phyloP scores from a whole-genome alignment of 2,113 vertebrate genomes.

The Geococcyx californianus region DNA sequence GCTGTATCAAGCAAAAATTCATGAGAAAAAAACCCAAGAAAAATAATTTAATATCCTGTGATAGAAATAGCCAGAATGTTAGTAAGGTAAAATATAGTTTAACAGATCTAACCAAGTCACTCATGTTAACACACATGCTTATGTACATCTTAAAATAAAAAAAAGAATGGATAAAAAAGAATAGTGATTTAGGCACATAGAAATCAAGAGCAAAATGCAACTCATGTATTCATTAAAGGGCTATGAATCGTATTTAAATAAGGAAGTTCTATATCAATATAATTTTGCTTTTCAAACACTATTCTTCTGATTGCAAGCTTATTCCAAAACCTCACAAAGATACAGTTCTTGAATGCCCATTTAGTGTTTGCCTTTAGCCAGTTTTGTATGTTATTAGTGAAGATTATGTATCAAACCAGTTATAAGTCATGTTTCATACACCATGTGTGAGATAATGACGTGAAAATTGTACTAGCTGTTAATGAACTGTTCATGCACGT shows the following conservation, averaged over 20 bases:
- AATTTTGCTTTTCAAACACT: not conserved
- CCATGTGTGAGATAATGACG: not conserved
- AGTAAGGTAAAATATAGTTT: not conserved
- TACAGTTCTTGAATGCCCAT: not conserved
- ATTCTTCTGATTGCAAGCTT: not conserved
- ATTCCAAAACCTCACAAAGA: not conserved
- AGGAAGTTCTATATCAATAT: not conserved
- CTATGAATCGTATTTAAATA: not conserved
- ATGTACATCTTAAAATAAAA: not conserved
- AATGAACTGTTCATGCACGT: not conserved
- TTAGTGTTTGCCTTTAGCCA: not conserved
- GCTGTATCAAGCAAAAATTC: not conserved
- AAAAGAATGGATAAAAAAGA: not conserved
- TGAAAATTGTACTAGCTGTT: not conserved
- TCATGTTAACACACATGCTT: not conserved
- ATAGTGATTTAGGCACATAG: not conserved
- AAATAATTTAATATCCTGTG: not conserved
- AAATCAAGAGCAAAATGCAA: not conserved
- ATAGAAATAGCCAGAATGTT: not conserved
- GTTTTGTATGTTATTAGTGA: not conserved
- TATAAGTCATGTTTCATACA: not conserved
- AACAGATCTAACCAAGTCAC: not conserved
- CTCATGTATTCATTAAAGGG: not conserved
- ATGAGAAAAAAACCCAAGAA: not conserved
- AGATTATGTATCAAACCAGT: not conserved